A percentile compares a stretch with the other conserved stretches of the same genome.
These are phyloP conservation scores for Drosophila nasuta DNA, from an alignment of 1,140 invertebrate genomes.

Conservation along the genomic window DNA sequence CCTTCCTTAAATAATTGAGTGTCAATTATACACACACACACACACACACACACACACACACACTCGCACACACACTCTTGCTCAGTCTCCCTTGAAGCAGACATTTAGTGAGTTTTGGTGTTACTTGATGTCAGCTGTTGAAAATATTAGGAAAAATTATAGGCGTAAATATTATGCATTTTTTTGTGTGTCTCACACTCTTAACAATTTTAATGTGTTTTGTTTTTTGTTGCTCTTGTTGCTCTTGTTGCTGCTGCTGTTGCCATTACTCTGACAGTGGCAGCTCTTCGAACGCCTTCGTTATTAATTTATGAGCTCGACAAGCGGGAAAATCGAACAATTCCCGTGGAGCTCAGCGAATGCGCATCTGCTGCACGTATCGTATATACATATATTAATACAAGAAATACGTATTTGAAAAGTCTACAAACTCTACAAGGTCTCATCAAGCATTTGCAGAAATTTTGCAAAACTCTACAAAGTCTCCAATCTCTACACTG, in stretches of 20 bases:
- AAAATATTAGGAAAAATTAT: conserved; percentile 82
- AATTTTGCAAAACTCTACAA: conserved; percentile 10
- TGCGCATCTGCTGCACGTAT: conserved; percentile 30
- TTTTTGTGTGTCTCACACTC: conserved; percentile 44
- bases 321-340: conserved; percentile 32
- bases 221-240: conserved; percentile 32
- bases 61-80: conserved; percentile 15
- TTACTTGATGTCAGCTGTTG: conserved; percentile 77
- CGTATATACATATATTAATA: conserved; percentile 14
- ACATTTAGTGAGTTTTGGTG: conserved; percentile 48
- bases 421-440: conserved; percentile 19
- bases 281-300: conserved; percentile 54
- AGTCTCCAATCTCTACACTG: conserved; percentile 4
- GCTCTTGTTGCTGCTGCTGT: background rate
- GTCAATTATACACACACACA: too few relatives aligned
- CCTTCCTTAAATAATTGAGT: conserved; percentile 69
- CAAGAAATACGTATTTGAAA: background rate
- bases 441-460: background rate
- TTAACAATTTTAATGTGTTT: conserved; percentile 60
- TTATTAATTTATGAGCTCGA: conserved; percentile 73
- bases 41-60: too few relatives aligned
- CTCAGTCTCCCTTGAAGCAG: background rate
- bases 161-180: conserved; percentile 82
- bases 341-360: conserved; percentile 26
- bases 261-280: conserved; percentile 16